Evolutionary conservation across 1,140 invertebrate species (phyloP), one percentile per base, ranked within the genome.

Genomic region (Drosophila kikkawai): DNA sequence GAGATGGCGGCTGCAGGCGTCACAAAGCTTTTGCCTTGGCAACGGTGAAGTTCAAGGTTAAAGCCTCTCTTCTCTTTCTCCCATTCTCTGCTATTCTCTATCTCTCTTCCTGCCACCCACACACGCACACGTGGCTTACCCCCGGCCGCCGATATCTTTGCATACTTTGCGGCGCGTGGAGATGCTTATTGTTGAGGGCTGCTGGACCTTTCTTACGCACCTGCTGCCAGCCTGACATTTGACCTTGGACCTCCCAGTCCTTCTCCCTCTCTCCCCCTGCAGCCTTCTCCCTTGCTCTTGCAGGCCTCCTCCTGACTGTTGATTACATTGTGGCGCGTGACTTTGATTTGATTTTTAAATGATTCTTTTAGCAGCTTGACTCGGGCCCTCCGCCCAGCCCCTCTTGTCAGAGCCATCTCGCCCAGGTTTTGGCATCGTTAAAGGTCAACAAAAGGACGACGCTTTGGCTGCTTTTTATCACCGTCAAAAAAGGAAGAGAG

Each of bases 311-410:
- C 56, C 42, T 50, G 56, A 75, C 82, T 78, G 84, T 75, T 90
- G 85, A 88, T 90, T 85, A 88, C 71, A 74, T 90, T 91, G 81
- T 75, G 86, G 78, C 85, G 85, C 85, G 86, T 90, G 85, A 90
- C 85, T 90, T 90, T 90, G 85, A 90, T 90, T 90, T 90, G 85
- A 90, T 82, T 90, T 90, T 85, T 90, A 90, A 90, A 90, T 90
- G 82, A 90, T 90, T 90, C 79, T 65, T 77, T 80, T 87, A 60
- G 82, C 79, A 82, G 82, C 82, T 79, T 65, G 67, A 48, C 77
- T 75, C 78, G 19, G 13, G 8, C 53, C 5, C 15, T 22, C 50
- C 26, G 26, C 26, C 26, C 47, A 47, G 11, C 3, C 44, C 39
- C 4, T 12, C 11, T 11, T 13, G 26, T 9, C n/a, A 19, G 32